phyloP scores from a whole-genome alignment of 2,797 vertebrate species.

The Megaceryle alcyon region DNA sequence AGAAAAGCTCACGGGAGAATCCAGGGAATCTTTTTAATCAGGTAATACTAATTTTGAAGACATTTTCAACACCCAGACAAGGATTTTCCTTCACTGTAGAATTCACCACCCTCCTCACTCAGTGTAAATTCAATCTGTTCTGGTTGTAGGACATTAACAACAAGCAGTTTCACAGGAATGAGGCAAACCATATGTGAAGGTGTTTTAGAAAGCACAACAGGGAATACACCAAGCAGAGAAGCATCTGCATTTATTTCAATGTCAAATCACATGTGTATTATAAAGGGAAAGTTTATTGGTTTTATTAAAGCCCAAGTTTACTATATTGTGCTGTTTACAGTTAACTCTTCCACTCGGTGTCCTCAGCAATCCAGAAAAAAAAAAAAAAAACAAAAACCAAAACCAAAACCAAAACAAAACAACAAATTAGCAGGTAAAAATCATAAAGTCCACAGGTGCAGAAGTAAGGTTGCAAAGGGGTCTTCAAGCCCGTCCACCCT shows the following conservation, averaged over 20 bases:
- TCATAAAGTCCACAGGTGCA: neutral
- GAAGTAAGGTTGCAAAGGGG: neutral
- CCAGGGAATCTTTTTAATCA: slow-evolving; percentile 43
- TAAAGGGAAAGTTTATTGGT: slow-evolving; percentile 78
- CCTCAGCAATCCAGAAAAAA: neutral
- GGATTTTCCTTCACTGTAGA: slow-evolving; percentile 69
- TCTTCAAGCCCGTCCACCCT: neutral
- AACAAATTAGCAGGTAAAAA: neutral
- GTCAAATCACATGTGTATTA: slow-evolving; percentile 81
- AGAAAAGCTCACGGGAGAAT: neutral
- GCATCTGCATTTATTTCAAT: slow-evolving; percentile 85
- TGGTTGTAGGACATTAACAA: slow-evolving; percentile 82
- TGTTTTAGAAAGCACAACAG: slow-evolving; percentile 83
- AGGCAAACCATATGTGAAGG: slow-evolving; percentile 85
- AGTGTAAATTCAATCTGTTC: slow-evolving; percentile 83
- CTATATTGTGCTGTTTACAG: slow-evolving; percentile 31
- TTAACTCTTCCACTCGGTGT: slow-evolving; percentile 67
- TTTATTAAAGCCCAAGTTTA: slow-evolving; percentile 76
- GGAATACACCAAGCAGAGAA: slow-evolving; percentile 81
- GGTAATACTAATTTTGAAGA: slow-evolving; percentile 63
- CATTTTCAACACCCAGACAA: slow-evolving; percentile 68
- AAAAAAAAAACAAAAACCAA: neutral
- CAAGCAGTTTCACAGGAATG: slow-evolving; percentile 80
- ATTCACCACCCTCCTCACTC: slow-evolving; percentile 76
- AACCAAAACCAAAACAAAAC: neutral